These are phyloP conservation scores for Exephanes ischioxanthus DNA, from an alignment of 2,888 invertebrate genomes.

Conservation along the genomic window DNA sequence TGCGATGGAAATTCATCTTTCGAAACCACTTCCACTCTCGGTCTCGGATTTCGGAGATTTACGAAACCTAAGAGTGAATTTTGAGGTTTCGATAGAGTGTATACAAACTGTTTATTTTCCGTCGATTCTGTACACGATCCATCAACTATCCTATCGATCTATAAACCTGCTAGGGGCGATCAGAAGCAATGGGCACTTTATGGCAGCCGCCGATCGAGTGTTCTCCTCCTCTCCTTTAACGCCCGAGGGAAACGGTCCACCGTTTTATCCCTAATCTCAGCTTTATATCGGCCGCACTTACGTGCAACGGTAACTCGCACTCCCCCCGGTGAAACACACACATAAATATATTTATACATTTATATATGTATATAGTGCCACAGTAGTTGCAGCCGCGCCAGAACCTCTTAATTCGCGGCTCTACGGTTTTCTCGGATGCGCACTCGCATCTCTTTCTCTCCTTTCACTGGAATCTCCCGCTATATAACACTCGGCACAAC, in stretches of 20 bases:
- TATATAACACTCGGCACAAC: slow-evolving; percentile 15
- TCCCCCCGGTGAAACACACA: slow-evolving; percentile 21
- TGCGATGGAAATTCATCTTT: slow-evolving; percentile 47
- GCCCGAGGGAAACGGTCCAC: slow-evolving; percentile 55
- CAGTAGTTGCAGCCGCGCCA: slow-evolving; percentile 58
- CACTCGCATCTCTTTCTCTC: slow-evolving; percentile 49
- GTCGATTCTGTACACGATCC: neutral
- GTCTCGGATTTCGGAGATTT: neutral
- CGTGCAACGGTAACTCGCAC: slow-evolving; percentile 79
- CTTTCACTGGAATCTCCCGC: slow-evolving; percentile 48
- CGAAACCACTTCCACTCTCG: slow-evolving; percentile 50
- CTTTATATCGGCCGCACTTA: slow-evolving; percentile 76
- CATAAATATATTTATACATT: slow-evolving; percentile 3
- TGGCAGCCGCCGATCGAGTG: slow-evolving; percentile 21
- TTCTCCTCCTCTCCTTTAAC: slow-evolving; percentile 34
- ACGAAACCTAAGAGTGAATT: neutral
- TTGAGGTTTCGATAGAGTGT: neutral
- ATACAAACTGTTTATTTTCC: neutral
- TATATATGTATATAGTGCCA: slow-evolving; percentile 15
- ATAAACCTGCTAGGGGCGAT: slow-evolving; percentile 19
- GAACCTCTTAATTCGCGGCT: slow-evolving; percentile 46
- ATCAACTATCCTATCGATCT: slow-evolving; percentile 26
- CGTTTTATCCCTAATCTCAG: slow-evolving; percentile 75
- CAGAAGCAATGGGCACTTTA: slow-evolving; percentile 31
- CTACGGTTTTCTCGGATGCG: slow-evolving; percentile 42